A percentile compares a stretch with the other conserved stretches of the same genome.
Evolutionary conservation across 23 tunicate genomes (phyloP).

Genomic region (Clavelina lepadiformis): DNA sequence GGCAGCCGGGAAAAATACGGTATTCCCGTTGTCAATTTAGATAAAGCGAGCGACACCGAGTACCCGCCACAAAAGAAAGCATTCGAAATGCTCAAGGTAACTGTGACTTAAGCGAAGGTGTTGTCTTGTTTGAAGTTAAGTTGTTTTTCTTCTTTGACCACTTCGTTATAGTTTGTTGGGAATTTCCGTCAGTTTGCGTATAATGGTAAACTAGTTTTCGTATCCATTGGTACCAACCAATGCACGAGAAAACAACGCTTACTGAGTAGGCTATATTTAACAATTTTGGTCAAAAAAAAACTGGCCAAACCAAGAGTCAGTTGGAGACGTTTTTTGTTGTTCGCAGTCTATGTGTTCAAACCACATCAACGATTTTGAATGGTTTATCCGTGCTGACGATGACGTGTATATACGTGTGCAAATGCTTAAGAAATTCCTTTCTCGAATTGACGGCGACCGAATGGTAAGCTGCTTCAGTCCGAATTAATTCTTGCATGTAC

Average conservation of each 20-base stretch:
- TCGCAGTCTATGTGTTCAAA: constrained; percentile 70
- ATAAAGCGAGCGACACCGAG: constrained; percentile 62
- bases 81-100: constrained; percentile 76
- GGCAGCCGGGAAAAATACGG: constrained; percentile 40
- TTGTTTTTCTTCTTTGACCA: neutral
- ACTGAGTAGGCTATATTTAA: no score
- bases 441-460: constrained; percentile 53
- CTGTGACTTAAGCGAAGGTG: neutral
- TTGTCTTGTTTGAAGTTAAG: no score
- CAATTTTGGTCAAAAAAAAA: no score
- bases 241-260: no score
- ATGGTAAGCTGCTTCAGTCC: constrained; percentile 40
- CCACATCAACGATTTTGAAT: constrained; percentile 77
- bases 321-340: no score
- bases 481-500: no score
- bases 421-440: constrained; percentile 39
- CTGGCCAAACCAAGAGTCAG: no score
- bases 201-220: no score
- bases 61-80: constrained; percentile 91
- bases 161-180: neutral
- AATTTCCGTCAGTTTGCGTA: neutral
- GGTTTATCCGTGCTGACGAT: constrained; percentile 94
- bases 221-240: no score
- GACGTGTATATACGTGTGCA: constrained; percentile 80
- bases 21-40: constrained; percentile 69